These are phyloP conservation scores for Neocloeon triangulifer DNA, from an alignment of 1,140 invertebrate genomes.

Conservation along the genomic window DNA sequence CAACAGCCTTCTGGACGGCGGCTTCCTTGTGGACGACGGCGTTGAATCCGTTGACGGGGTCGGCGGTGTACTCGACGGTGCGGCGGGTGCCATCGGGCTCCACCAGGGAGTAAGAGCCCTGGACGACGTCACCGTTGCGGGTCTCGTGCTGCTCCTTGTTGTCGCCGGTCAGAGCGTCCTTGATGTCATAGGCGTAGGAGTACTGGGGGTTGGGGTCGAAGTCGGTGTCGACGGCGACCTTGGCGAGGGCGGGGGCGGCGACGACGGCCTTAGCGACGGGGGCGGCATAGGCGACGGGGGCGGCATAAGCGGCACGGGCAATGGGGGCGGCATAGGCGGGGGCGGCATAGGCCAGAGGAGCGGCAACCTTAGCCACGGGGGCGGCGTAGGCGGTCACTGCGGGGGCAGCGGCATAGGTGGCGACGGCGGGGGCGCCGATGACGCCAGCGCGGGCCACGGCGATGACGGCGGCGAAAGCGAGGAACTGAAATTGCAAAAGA, in stretches of 20 bases:
- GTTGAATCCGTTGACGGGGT: conserved; percentile 23
- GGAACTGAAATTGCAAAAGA: conserved; percentile 10
- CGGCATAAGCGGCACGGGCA: too few relatives aligned
- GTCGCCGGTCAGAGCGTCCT: conserved; percentile 16
- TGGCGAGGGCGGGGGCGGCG: too few relatives aligned
- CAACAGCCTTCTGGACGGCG: too few relatives aligned
- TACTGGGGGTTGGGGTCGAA: conserved; percentile 8
- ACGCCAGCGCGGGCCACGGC: conserved; percentile 14
- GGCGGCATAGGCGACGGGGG: too few relatives aligned
- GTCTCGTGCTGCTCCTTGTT: conserved; percentile 21
- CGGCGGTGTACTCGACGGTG: conserved; percentile 21
- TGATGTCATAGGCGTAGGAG: conserved; percentile 8
- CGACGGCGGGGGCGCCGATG: conserved; percentile 8
- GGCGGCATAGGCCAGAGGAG: too few relatives aligned
- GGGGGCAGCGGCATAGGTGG: conserved; percentile 7
- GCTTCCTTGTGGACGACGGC: conserved; percentile 15
- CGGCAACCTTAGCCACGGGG: too few relatives aligned
- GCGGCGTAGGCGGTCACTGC: conserved; percentile 15
- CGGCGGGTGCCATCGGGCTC: conserved; percentile 22
- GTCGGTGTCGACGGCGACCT: conserved; percentile 1
- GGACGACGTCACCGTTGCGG: conserved; percentile 21
- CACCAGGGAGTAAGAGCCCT: conserved; percentile 22
- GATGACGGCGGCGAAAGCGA: conserved; percentile 13
- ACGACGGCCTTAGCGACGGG: too few relatives aligned
- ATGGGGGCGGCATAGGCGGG: too few relatives aligned